Conservation (phyloP, 2,888 invertebrate species). For the Luffia ferchaultella region DNA sequence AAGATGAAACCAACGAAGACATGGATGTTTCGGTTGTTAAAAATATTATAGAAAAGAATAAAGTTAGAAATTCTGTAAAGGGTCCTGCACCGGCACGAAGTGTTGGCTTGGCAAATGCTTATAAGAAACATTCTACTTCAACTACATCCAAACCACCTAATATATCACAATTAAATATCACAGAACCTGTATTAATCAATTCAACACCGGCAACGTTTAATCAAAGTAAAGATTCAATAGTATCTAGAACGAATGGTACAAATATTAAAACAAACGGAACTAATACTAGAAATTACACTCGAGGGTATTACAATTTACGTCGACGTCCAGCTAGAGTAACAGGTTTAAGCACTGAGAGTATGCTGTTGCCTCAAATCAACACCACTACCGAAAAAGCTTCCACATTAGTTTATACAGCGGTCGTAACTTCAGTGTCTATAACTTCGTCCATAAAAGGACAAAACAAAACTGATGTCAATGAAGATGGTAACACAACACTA, state of each 20-base stretch:
- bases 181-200: conserved; percentile 33
- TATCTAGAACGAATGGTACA: conserved; percentile 25
- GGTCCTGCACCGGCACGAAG: conserved; percentile 56
- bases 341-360: conserved; percentile 34
- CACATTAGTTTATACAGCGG: conserved; percentile 59
- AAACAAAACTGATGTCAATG: conserved; percentile 41
- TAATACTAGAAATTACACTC: conserved; percentile 39
- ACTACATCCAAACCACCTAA: conserved; percentile 33
- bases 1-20: conserved; percentile 65
- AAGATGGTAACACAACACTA: conserved; percentile 33
- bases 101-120: conserved; percentile 52
- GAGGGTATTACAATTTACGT: conserved; percentile 43
- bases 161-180: conserved; percentile 35
- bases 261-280: conserved; percentile 4
- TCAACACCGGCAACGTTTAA: conserved; percentile 27
- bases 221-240: conserved; percentile 23
- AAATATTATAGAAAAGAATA: conserved; percentile 60
- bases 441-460: conserved; percentile 58
- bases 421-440: conserved; percentile 60
- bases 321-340: conserved; percentile 41
- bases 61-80: conserved; percentile 57
- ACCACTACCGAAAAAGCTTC: conserved; percentile 50
- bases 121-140: conserved; percentile 37
- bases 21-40: conserved; percentile 70
- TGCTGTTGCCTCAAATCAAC: conserved; percentile 24